These are phyloP conservation scores for Indri indri DNA, from an alignment of 2,113 vertebrate genomes.

Conservation along the genomic window DNA sequence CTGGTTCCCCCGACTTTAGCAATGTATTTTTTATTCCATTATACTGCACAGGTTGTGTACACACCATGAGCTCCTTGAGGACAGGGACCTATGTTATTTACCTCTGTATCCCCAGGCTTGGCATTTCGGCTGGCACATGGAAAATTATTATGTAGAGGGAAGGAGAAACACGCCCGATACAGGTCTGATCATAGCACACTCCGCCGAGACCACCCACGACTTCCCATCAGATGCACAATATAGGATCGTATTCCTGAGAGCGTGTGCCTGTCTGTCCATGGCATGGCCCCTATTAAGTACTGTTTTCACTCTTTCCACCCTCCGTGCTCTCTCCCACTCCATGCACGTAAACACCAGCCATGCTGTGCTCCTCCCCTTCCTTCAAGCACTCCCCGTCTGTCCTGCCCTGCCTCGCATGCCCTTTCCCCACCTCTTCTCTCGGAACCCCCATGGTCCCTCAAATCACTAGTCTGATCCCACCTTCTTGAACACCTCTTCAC, in stretches of 20 bases:
- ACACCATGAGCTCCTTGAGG: background rate
- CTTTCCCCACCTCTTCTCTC: background rate
- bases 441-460: background rate
- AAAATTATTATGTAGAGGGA: background rate
- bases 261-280: background rate
- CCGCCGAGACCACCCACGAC: background rate
- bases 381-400: background rate
- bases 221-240: background rate
- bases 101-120: background rate
- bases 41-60: background rate
- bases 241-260: background rate
- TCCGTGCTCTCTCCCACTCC: background rate
- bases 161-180: background rate
- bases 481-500: background rate
- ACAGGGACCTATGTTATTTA: background rate
- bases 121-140: too few relatives aligned
- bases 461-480: too few relatives aligned
- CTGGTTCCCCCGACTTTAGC: background rate
- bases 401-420: too few relatives aligned
- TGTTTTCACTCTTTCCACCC: background rate
- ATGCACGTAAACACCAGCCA: background rate
- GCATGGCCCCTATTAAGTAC: background rate
- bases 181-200: background rate
- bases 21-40: background rate
- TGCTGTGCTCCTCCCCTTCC: background rate